Base-by-base conservation (phyloP, 92 coral and sea anemone genomes). In the Parazoanthus darwini region DNA sequence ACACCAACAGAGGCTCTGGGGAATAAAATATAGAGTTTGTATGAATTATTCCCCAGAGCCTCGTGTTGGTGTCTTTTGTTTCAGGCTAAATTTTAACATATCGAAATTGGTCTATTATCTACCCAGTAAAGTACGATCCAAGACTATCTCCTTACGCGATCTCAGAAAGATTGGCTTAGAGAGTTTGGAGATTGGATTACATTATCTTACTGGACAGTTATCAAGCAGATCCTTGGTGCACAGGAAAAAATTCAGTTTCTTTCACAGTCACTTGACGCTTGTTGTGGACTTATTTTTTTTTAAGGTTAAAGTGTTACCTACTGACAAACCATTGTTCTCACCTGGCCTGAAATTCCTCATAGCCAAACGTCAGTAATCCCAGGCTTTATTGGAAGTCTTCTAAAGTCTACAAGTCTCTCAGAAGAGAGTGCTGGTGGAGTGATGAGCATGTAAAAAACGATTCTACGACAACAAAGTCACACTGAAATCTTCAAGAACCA, bases 401-500 rank as follows among this genome's bases (percentile, higher is more conserved):
- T 86, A 65, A 77, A 26, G 65, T 39, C 23, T 90, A 85, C 84
- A 86, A 89, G 70, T 15, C 37, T 22, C 79, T 75, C n/a, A 36
- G 90, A 43, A 90, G 78, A 86, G 85, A 33, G 92, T 86, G 11
- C 92, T 86, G 90, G 65, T 33, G 54, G 90, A 51, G 78, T 85
- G 82, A 43, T 25, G 50, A 26, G 65, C 22, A 29, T 80, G 84
- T 65, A 75, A 82, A 67, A 71, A 80, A 78, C 25, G 77, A 20
- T 90, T 51, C 67, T 85, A 76, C 35, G 38, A 88, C 38, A 65
- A 88, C 56, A 75, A 44, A 42, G 90, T 90, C 14, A 70, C 88
- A 29, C 33, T 29, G 33, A 7, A 72, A 74, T 33, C 87, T 87
- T 6, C 84, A 90, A 72, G 29, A 88, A 39, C 68, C 88, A 29